Percentiles rank a stretch among this genome's conserved stretches.
Conservation (phyloP, 2,888 invertebrate species). For the Calliphora vomitoria region DNA sequence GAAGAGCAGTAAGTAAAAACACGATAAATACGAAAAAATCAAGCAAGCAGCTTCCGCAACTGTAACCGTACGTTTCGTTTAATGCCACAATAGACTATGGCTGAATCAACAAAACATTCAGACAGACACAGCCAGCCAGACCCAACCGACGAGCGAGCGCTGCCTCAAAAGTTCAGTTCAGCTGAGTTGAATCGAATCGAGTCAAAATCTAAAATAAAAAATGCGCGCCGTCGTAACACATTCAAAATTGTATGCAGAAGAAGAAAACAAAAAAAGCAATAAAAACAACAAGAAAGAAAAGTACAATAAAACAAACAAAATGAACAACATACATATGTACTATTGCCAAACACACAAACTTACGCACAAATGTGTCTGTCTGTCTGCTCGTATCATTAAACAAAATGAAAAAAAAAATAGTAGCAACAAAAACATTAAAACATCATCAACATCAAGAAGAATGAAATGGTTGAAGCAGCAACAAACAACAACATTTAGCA, state of each 20-base stretch:
- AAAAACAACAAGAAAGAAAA: slow-evolving; percentile 30
- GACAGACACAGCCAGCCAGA: slow-evolving; percentile 46
- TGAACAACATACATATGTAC: background rate
- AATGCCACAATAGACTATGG: slow-evolving; percentile 63
- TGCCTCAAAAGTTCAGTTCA: slow-evolving; percentile 41
- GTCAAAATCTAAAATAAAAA: slow-evolving; percentile 42
- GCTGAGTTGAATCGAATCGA: slow-evolving; percentile 20
- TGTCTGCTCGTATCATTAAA: background rate
- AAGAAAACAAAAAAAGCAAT: slow-evolving; percentile 15
- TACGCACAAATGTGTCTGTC: background rate
- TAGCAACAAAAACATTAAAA: slow-evolving; percentile 27
- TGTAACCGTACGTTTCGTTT: slow-evolving; percentile 67
- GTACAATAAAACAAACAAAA: slow-evolving; percentile 51
- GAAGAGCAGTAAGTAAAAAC: background rate
- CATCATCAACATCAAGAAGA: slow-evolving; percentile 31
- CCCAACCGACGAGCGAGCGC: slow-evolving; percentile 53
- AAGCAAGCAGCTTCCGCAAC: slow-evolving; percentile 74
- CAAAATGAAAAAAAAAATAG: slow-evolving; percentile 9
- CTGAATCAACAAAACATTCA: slow-evolving; percentile 57
- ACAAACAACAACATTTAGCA: slow-evolving; percentile 14
- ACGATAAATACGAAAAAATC: slow-evolving; percentile 43
- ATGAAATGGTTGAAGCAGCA: slow-evolving; percentile 18
- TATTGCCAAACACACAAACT: slow-evolving; percentile 37
- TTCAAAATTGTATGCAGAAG: background rate
- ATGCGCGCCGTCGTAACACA: slow-evolving; percentile 59